These are phyloP conservation scores for Callyntrura guangdongensis DNA, from an alignment of 2,888 invertebrate genomes.

Conservation along the genomic window DNA sequence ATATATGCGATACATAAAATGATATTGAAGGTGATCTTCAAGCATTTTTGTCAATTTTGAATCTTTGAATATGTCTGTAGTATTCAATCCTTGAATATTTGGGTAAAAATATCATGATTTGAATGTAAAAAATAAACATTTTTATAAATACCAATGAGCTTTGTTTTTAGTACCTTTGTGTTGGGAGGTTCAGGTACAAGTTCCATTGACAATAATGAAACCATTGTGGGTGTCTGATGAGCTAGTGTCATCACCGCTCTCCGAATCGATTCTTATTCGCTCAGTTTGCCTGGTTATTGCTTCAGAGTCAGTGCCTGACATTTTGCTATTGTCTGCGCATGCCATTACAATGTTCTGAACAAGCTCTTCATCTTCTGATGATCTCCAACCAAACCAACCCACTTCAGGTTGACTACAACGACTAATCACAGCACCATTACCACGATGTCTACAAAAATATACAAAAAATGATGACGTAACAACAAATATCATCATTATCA, in stretches of 20 bases:
- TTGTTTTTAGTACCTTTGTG: slow-evolving; percentile 75
- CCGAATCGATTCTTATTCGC: slow-evolving; percentile 64
- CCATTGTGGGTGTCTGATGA: slow-evolving; percentile 67
- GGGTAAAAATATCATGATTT: too few relatives aligned
- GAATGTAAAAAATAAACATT: neutral
- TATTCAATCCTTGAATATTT: too few relatives aligned
- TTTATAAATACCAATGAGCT: neutral
- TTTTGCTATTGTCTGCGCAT: slow-evolving; percentile 90
- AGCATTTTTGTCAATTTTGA: too few relatives aligned
- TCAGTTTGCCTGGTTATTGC: slow-evolving; percentile 40
- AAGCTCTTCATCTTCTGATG: slow-evolving; percentile 94
- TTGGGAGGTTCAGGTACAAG: slow-evolving; percentile 82
- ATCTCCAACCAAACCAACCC: slow-evolving; percentile 98
- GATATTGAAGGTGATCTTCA: too few relatives aligned
- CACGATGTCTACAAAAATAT: slow-evolving; percentile 89
- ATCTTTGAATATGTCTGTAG: too few relatives aligned
- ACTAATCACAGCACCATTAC: slow-evolving; percentile 97
- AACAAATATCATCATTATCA: too few relatives aligned
- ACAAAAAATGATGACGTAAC: slow-evolving; percentile 1
- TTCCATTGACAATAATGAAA: slow-evolving; percentile 81
- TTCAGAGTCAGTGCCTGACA: slow-evolving; percentile 62
- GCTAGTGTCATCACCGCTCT: slow-evolving; percentile 64
- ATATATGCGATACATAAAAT: too few relatives aligned
- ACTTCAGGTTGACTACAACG: slow-evolving; percentile 98
- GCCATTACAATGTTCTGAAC: slow-evolving; percentile 94